Percentiles rank a stretch among this genome's conserved stretches.
Evolutionary conservation across 2,113 vertebrate genomes (phyloP).

Genomic region (Laticauda laticaudata): DNA sequence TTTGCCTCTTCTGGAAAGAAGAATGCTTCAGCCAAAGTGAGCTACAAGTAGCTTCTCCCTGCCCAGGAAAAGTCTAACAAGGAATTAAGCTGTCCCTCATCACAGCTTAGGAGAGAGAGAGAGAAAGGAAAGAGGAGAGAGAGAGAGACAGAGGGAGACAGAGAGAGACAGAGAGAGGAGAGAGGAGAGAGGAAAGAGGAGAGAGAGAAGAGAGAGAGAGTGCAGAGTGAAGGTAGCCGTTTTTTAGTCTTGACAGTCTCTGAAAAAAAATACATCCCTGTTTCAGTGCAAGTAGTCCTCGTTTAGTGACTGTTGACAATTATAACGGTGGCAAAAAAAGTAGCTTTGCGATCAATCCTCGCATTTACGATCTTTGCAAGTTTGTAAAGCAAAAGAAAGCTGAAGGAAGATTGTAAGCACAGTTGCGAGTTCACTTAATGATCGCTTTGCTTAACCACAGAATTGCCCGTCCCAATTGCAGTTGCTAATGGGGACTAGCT

Average conservation of each 20-base stretch:
- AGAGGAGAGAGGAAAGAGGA: neutral
- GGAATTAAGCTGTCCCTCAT: constrained; percentile 14
- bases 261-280: neutral
- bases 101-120: neutral
- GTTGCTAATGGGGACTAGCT: neutral
- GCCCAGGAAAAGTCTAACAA: constrained; percentile 7
- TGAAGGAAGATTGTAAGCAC: neutral
- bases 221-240: neutral
- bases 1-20: constrained; percentile 46
- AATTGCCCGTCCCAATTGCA: neutral
- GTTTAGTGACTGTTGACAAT: neutral
- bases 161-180: neutral
- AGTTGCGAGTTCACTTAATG: neutral
- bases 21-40: constrained; percentile 38
- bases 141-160: neutral
- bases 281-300: neutral
- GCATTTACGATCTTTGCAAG: neutral
- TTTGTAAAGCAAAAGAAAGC: neutral
- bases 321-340: neutral
- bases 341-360: neutral
- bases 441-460: neutral
- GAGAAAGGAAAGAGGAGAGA: neutral
- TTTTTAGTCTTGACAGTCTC: neutral
- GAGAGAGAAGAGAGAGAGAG: neutral
- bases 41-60: constrained; percentile 15